Base-by-base conservation (phyloP, 1,140 invertebrate genomes). In the Drosophila tristis region DNA sequence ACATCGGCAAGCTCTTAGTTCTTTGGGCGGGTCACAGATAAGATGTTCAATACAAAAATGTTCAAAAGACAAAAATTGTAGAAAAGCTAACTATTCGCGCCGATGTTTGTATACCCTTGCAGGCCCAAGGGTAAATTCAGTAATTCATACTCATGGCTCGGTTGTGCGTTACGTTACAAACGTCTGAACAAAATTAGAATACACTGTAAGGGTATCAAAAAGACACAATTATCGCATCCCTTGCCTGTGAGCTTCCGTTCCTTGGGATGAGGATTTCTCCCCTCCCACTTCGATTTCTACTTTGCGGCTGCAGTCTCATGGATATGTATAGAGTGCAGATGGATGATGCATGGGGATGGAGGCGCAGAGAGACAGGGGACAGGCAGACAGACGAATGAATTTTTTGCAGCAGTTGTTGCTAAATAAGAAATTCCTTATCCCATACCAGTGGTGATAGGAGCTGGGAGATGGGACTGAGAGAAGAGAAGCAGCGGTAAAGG, bases 371-470 rank as follows among this genome's bases (percentile, higher is more conserved):
- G 11, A 23, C 44, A 23, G 20, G 26, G 20, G 13, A 43, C 20
- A 39, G 61, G 42, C 44, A 47, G 67, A 55, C 70, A 68, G 63
- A 55, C 62, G 74, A 68, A 77, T 77, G 63, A 67, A 74, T 77
- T 71, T 72, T 78, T 70, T 74, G 74, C 75, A 78, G 75, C 81
- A 85, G 82, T 80, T 85, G 80, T 85, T 85, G 82, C 76, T 85
- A 80, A 85, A 84, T 79, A 85, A 85, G 80, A 85, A 85, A 85
- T 85, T 85, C 80, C 58, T 85, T 78, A 75, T 73, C 50, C 67
- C 80, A 84, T 85, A 63, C 80, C 80, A 75, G 39, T 29, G 60
- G 55, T 64, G 71, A 31, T 62, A 39, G 44, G 59, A 43, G 48
- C 47, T 39, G 9, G 55, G n/a, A 56, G 51, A 29, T 20, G 73